These are phyloP conservation scores for Patiria pectinifera DNA, from an alignment of 53 echinoderm and acorn worm genomes.

Conservation along the genomic window DNA sequence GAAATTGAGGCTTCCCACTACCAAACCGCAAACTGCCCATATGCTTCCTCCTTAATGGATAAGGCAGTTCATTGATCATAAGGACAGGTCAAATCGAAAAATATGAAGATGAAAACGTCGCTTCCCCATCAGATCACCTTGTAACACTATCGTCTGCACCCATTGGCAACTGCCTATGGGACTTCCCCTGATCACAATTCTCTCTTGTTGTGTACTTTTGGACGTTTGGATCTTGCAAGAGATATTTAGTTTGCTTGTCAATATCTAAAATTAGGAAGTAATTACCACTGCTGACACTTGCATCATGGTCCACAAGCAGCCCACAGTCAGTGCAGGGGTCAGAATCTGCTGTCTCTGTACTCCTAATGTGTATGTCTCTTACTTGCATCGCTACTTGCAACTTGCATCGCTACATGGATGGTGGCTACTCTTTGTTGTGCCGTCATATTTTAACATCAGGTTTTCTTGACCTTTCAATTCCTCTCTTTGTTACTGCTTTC, in stretches of 20 bases:
- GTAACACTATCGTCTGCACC: slow-evolving; percentile 41
- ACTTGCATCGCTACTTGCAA: no score
- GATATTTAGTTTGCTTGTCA: slow-evolving; percentile 22
- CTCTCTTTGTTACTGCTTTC: no score
- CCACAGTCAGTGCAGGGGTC: slow-evolving; percentile 3
- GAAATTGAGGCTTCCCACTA: slow-evolving; percentile 58
- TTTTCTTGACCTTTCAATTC: no score
- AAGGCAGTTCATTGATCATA: slow-evolving; percentile 55
- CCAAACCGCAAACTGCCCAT: slow-evolving; percentile 71
- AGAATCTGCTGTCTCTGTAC: neutral
- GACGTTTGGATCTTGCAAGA: slow-evolving; percentile 19
- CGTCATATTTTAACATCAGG: no score
- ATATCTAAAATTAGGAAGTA: slow-evolving; percentile 26
- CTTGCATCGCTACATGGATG: no score
- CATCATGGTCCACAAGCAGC: slow-evolving; percentile 4
- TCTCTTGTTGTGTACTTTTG: neutral
- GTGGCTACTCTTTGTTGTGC: no score
- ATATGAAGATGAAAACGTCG: slow-evolving; percentile 40
- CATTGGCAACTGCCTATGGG: slow-evolving; percentile 35
- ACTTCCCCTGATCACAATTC: neutral
- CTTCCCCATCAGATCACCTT: slow-evolving; percentile 40
- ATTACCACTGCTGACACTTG: slow-evolving; percentile 5
- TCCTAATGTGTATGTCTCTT: no score
- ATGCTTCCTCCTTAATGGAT: slow-evolving; percentile 37
- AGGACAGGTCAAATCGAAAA: slow-evolving; percentile 44